Conservation (phyloP, 2,888 invertebrate genomes). For the Drosophila planitibia region DNA sequence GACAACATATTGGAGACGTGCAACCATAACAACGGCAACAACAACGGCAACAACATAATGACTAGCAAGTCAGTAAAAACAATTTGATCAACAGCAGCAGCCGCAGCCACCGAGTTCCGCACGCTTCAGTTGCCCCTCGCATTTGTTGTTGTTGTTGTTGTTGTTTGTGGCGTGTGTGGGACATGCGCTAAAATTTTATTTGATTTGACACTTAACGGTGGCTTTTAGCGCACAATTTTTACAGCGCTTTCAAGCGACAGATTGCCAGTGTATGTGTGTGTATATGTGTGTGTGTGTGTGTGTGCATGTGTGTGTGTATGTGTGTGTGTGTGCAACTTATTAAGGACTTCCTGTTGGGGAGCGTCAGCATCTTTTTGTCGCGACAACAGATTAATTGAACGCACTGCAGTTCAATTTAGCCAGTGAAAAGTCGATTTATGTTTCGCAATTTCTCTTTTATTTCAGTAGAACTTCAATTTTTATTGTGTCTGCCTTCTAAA, state of each 20-base stretch:
- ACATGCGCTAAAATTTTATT: slow-evolving; percentile 78
- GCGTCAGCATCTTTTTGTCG: slow-evolving; percentile 71
- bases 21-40: slow-evolving; percentile 20
- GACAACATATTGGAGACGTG: slow-evolving; percentile 39
- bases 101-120: slow-evolving; percentile 14
- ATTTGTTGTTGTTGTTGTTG: slow-evolving; percentile 7
- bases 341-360: slow-evolving; percentile 80
- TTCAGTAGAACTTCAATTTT: slow-evolving; percentile 67
- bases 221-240: slow-evolving; percentile 54
- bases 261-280: slow-evolving; percentile 1
- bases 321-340: slow-evolving; percentile 59
- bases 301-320: neutral
- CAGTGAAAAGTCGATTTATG: slow-evolving; percentile 25
- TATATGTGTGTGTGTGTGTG: neutral
- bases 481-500: slow-evolving; percentile 52
- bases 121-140: slow-evolving; percentile 28
- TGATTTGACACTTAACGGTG: slow-evolving; percentile 74
- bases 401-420: slow-evolving; percentile 78
- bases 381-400: slow-evolving; percentile 81
- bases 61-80: slow-evolving; percentile 61
- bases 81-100: slow-evolving; percentile 54
- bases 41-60: slow-evolving; percentile 46
- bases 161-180: slow-evolving; percentile 70
- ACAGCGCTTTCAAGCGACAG: slow-evolving; percentile 17
- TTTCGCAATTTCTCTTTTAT: slow-evolving; percentile 50